A percentile compares a stretch with the other conserved stretches of the same genome.
Conservation (phyloP, 2,113 vertebrate species). For the Sphaerodactylus townsendi region DNA sequence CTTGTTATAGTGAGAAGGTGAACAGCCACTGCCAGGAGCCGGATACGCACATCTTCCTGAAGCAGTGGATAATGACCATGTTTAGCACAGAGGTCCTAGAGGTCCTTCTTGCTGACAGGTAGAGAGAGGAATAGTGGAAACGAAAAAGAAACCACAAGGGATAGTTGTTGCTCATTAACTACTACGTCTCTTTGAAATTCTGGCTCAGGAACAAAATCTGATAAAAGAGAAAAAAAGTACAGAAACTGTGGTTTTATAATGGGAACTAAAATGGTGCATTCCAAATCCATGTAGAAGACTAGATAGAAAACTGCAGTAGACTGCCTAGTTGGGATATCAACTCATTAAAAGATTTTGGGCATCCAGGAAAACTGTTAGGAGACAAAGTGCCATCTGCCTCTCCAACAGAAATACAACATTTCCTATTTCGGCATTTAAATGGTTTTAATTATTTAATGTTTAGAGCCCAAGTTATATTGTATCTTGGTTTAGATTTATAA, state of each 20-base stretch:
- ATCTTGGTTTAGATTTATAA: too few relatives aligned
- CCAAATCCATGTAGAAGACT: constrained; percentile 5
- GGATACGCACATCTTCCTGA: neutral
- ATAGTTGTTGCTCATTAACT: constrained; percentile 34
- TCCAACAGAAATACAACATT: constrained; percentile 1
- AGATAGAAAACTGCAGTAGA: neutral
- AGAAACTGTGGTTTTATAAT: constrained; percentile 9
- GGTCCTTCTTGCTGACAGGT: neutral
- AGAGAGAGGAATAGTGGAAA: neutral
- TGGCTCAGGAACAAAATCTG: constrained; percentile 15
- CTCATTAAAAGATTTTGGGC: neutral
- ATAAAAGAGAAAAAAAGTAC: constrained; percentile 39
- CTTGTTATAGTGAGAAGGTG: neutral
- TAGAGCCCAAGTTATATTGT: too few relatives aligned
- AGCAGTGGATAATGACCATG: fast-evolving
- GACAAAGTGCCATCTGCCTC: neutral
- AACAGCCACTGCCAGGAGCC: neutral
- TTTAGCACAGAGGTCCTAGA: neutral
- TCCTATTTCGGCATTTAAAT: too few relatives aligned
- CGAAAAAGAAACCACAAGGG: neutral
- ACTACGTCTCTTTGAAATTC: neutral
- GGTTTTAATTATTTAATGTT: too few relatives aligned
- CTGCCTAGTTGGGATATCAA: neutral
- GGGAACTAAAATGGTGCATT: constrained; percentile 20
- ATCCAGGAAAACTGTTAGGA: neutral